Evolutionary conservation across 2,888 invertebrate genomes (phyloP), one percentile per base, ranked within the genome.

Genomic region (Prosapia bicincta): DNA sequence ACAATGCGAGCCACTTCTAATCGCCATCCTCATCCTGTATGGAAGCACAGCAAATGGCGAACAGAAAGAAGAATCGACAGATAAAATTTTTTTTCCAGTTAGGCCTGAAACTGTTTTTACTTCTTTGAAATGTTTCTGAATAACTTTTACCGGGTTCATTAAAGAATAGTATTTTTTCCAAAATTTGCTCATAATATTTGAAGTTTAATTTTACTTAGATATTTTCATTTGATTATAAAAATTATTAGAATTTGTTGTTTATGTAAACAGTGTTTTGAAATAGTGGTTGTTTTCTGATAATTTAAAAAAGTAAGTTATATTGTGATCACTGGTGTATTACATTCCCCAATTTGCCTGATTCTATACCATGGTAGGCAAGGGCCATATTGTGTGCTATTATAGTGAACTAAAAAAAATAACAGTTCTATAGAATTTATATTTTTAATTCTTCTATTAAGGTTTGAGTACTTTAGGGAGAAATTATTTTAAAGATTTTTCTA

Each of bases 11-110:
- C 75, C n/a, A 67, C 68, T 71, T 68, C 72, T 69, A 72, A 69
- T 28, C 76, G 73, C 26, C 70, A 77, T 26, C 73, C 77, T 65
- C 73, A 75, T 70, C 69, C 77, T 69, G 78, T 91, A 88, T 92
- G 92, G 91, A 92, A 92, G 86, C 92, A 92, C 88, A 90, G 90
- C 88, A 92, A 92, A 90, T 92, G 92, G 92, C 91, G 92, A 87
- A 88, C 88, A 84, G 87, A 88, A 86, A 82, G 82, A 83, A 83
- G 84, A 82, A 83, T 83, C 38, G 80, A 80, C 77, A 79, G 80
- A 79, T 80, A 79, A 75, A 66, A 13, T n/a, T 26, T 30, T 30
- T 38, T 26, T n/a, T 38, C 68, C 20, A 20, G 20, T 72, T 70
- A 66, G 66, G 23, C 23, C 54, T 54, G 20, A 20, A 20, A 54